A percentile compares a stretch with the other conserved stretches of the same genome.
Evolutionary conservation across 1,140 invertebrate genomes (phyloP).

Genomic region (Cydia fagiglandana): DNA sequence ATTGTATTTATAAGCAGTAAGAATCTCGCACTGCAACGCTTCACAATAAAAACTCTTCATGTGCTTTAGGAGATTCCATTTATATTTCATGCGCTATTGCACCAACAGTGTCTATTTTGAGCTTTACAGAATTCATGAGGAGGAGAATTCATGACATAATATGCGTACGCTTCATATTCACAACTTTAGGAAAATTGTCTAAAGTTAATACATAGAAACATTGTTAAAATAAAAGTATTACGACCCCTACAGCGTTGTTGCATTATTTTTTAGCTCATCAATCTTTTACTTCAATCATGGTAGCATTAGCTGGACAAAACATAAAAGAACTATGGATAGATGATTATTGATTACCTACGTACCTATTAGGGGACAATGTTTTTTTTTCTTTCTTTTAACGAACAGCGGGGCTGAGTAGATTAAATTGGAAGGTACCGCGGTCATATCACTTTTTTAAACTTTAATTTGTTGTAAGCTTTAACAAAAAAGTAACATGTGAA

Average conservation of each 20-base stretch:
- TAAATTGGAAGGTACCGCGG: no score
- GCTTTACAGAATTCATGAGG: no score
- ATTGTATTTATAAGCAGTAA: slow-evolving; percentile 68
- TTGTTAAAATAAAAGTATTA: background rate
- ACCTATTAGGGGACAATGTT: background rate
- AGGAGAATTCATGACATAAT: no score
- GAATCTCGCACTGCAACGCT: slow-evolving; percentile 37
- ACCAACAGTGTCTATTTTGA: no score
- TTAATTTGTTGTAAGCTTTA: no score
- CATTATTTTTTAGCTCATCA: slow-evolving; percentile 27
- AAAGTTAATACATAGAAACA: no score
- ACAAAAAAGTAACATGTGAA: no score
- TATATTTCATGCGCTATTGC: background rate
- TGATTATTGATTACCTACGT: background rate
- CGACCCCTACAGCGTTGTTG: background rate
- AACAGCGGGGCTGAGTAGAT: background rate
- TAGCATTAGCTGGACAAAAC: slow-evolving; percentile 4
- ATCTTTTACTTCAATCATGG: slow-evolving; percentile 29
- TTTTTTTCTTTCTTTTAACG: background rate
- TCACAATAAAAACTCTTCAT: slow-evolving; percentile 26
- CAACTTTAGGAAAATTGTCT: no score
- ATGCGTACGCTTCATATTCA: no score
- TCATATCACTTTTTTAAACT: no score
- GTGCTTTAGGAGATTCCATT: background rate
- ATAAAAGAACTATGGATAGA: background rate